Evolutionary conservation across 2,113 vertebrate species (phyloP), one percentile per base, ranked within the genome.

Genomic region (Hyaena hyaena): DNA sequence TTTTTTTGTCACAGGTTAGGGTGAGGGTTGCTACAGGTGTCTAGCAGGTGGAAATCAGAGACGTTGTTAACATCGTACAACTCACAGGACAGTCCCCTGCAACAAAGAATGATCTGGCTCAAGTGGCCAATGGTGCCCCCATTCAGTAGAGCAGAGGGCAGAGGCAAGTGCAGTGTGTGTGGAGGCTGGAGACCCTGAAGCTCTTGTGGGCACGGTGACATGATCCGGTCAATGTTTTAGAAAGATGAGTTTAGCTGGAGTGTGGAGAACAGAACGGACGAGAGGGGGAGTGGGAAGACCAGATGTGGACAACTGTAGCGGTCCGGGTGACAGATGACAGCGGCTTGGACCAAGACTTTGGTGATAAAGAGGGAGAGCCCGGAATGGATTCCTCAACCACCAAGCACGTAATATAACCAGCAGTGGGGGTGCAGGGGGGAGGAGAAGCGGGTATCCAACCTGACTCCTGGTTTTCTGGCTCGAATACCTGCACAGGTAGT

Each of bases 61-160:
- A 45, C 7, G 55, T 17, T 21, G n/a, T 33, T 33, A 10, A 65
- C 4, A 28, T 2, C 24, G 21, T 66, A 4, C 14, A 19, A 28
- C 3, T 17, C 73, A 28, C 4, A 82, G 17, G 48, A 55, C 24
- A 39, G 1, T 17, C n/a, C 79, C 21, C 28, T 9, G 26, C 5
- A 6, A n/a, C 21, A 50, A 43, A 58, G 16, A 76, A 45, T 19
- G 4, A 11, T 45, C 43, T 23, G 12, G 6, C 9, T 77, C 33
- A 21, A 5, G 50, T 28, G 3, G 58, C 33, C 79, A 43, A 0
- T 0, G 21, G 48, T 0, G 2, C 14, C 68, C n/a, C n/a, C 39
- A 1, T 3, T 19, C 15, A 28, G 58, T 43, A 21, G n/a, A 77
- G 61, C n/a, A 88, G 76, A 88, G 53, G 53, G 33, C 1, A 7